Evolutionary conservation across 2,113 vertebrate genomes (phyloP).

Genomic region (Chloroceryle aenea): DNA sequence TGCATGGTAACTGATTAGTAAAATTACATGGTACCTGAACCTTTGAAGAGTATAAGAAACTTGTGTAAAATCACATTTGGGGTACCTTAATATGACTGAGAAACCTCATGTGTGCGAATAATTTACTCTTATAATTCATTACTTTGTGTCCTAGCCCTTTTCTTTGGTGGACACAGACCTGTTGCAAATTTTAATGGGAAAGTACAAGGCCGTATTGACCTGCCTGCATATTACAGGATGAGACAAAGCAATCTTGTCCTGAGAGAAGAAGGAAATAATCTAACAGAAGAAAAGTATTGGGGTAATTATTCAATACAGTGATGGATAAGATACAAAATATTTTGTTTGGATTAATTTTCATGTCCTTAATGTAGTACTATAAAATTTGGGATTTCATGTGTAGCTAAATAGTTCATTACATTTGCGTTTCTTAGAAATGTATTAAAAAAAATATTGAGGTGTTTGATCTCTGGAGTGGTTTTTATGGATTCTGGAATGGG

Average conservation of each 20-base stretch:
- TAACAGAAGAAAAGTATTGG: not conserved
- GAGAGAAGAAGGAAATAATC: not conserved
- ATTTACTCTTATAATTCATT: not conserved
- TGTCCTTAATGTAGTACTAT: not conserved
- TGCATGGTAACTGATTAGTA: not conserved
- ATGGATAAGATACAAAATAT: not conserved
- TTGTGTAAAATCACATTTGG: not conserved
- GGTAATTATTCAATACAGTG: not conserved
- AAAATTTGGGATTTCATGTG: not conserved
- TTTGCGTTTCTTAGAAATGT: not conserved
- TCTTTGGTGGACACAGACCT: rapidly evolving
- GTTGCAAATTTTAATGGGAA: not conserved
- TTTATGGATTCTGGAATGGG: not conserved
- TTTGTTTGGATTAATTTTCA: not conserved
- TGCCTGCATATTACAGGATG: not conserved
- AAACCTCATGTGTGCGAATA: not conserved
- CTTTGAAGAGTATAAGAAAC: not conserved
- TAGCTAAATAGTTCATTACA: not conserved
- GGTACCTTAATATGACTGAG: not conserved
- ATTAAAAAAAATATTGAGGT: not conserved
- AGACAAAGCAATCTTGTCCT: not conserved
- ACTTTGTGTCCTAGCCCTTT: not conserved
- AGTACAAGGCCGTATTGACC: not conserved
- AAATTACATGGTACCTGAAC: not conserved
- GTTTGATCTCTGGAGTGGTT: not conserved